Percentiles rank a stretch among this genome's conserved stretches.
Conservation (phyloP, 2,113 vertebrate species). For the Oncorhynchus mykiss region DNA sequence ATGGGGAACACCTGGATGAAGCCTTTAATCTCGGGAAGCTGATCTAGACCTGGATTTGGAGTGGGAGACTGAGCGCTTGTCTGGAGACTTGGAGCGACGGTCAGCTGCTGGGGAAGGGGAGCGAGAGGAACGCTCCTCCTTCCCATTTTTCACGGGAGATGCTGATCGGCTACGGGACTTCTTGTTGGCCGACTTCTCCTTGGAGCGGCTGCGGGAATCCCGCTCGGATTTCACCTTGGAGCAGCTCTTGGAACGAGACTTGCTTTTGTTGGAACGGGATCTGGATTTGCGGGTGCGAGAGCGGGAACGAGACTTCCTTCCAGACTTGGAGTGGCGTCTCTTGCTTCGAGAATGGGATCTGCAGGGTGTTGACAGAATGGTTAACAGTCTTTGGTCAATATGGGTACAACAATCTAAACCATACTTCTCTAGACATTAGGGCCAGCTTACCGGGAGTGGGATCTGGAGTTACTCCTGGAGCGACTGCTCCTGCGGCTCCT, state of each 20-base stretch:
- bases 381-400: neutral
- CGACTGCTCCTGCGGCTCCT: constrained; percentile 74
- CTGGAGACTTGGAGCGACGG: constrained; percentile 79
- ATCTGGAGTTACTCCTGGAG: constrained; percentile 82
- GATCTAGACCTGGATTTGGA: constrained; percentile 79
- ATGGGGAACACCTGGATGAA: constrained; percentile 53
- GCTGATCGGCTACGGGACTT: constrained; percentile 80
- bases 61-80: constrained; percentile 78
- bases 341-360: constrained; percentile 65
- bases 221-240: constrained; percentile 88
- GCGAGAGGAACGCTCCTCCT: constrained; percentile 80
- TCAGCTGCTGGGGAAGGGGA: constrained; percentile 80
- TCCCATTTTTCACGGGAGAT: constrained; percentile 90
- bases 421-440: neutral
- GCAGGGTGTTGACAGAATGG: neutral
- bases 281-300: constrained; percentile 86
- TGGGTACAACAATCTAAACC: neutral
- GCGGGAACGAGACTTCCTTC: constrained; percentile 67
- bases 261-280: constrained; percentile 77
- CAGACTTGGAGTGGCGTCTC: constrained; percentile 70
- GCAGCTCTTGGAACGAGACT: constrained; percentile 88
- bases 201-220: constrained; percentile 87
- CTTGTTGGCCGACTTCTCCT: constrained; percentile 78
- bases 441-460: constrained; percentile 59
- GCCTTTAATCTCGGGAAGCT: constrained; percentile 85